Percentiles rank a stretch among this genome's conserved stretches.
phyloP scores from a whole-genome alignment of 37 sponge, comb jelly and placozoan genomes.

The Diacarnus erythraeanus region DNA sequence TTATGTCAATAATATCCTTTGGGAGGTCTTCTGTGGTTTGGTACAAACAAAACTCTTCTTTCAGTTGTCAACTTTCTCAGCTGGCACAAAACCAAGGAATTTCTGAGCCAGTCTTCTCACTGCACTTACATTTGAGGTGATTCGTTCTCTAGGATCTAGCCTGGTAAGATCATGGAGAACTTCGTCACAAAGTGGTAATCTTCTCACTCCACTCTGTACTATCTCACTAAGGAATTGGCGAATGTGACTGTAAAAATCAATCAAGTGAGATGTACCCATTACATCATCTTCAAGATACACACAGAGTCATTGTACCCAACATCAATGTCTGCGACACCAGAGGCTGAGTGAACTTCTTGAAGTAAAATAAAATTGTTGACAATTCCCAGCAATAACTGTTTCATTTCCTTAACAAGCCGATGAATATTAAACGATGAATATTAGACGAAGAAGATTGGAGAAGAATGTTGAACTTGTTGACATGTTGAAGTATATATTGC shows the following conservation, averaged over 20 bases:
- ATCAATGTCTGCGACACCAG: not conserved
- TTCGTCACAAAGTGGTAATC: not conserved
- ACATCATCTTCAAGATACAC: not conserved
- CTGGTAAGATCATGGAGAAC: conserved; percentile 5
- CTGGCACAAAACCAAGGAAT: not conserved
- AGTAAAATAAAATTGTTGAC: not conserved
- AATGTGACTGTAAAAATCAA: not conserved
- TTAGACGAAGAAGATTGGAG: not conserved
- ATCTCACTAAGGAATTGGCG: not conserved
- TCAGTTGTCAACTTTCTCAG: not conserved
- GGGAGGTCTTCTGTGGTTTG: not conserved
- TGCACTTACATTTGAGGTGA: not conserved
- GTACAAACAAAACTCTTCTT: not conserved
- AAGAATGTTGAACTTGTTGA: not conserved
- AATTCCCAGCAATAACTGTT: not conserved
- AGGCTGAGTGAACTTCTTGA: not conserved
- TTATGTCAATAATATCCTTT: not conserved
- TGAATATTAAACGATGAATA: not conserved
- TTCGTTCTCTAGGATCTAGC: not conserved
- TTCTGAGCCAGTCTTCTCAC: not conserved
- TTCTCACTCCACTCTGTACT: not conserved
- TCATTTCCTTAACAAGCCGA: not conserved
- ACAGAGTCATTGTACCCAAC: not conserved
- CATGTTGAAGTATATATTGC: not conserved
- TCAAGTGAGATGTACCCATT: not conserved